Percentiles rank a stretch among this genome's conserved stretches.
phyloP scores from a whole-genome alignment of 2,113 vertebrate species.

The Sylvietta virens region DNA sequence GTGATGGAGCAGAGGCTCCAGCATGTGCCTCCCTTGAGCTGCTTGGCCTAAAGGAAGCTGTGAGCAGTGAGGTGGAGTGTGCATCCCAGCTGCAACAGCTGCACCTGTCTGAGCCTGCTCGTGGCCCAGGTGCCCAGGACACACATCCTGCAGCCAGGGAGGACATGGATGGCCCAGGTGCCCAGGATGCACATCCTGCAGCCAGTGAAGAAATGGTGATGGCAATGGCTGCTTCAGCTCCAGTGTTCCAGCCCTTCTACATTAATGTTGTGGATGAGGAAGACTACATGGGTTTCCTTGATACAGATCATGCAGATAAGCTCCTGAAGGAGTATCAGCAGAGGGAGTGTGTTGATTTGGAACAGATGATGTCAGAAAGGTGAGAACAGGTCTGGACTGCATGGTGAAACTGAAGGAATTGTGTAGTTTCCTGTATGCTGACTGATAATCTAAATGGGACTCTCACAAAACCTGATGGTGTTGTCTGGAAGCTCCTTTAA shows the following conservation, averaged over 20 bases:
- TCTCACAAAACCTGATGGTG: not conserved
- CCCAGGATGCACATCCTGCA: not conserved
- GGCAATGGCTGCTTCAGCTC: not conserved
- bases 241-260: constrained; percentile 75
- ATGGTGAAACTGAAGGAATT: not conserved
- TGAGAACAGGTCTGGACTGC: constrained; percentile 34
- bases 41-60: not conserved
- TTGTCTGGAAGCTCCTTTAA: not conserved
- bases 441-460: not conserved
- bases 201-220: not conserved
- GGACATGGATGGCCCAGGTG: not conserved
- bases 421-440: not conserved
- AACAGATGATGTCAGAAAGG: constrained; percentile 65
- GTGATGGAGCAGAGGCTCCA: constrained; percentile 3
- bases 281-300: constrained; percentile 51
- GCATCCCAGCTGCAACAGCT: constrained; percentile 69
- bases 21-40: not conserved
- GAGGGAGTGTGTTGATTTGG: constrained; percentile 69
- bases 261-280: constrained; percentile 78
- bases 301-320: constrained; percentile 66
- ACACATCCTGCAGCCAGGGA: not conserved
- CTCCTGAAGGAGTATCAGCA: constrained; percentile 79
- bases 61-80: constrained; percentile 36
- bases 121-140: not conserved
- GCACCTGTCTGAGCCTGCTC: constrained; percentile 5